phyloP scores from a whole-genome alignment of 2,797 vertebrate genomes.

The Esox masquinongy region DNA sequence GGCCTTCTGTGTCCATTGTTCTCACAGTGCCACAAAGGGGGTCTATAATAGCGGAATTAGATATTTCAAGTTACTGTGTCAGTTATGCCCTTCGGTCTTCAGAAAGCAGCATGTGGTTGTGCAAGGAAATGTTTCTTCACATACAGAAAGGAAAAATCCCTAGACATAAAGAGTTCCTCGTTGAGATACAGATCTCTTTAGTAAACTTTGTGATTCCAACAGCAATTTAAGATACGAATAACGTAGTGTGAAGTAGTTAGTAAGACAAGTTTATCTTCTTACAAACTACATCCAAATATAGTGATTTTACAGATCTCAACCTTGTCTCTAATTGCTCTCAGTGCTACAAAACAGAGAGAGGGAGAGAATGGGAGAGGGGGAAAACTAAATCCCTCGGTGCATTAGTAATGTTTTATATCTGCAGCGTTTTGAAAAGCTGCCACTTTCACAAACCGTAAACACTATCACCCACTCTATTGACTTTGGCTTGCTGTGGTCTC shows the following conservation, averaged over 20 bases:
- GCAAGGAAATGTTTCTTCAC: not conserved
- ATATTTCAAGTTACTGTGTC: conserved; percentile 20
- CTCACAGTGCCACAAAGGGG: conserved; percentile 17
- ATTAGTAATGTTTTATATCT: conserved; percentile 53
- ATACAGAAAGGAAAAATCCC: not conserved
- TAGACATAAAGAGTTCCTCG: not conserved
- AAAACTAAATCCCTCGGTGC: conserved; percentile 21
- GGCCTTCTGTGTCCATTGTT: conserved; percentile 22
- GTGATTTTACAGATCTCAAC: not conserved
- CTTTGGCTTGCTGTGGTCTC: conserved; percentile 47
- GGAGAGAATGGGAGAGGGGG: conserved; percentile 10
- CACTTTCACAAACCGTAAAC: conserved; percentile 44
- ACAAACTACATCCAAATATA: not conserved
- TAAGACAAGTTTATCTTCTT: not conserved
- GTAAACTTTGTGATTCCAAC: not conserved
- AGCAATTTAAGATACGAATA: not conserved
- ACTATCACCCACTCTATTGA: conserved; percentile 43
- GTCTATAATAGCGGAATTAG: conserved; percentile 23
- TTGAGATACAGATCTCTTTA: not conserved
- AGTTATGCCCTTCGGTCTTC: not conserved
- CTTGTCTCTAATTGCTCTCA: not conserved
- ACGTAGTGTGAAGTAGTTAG: not conserved
- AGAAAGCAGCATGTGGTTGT: not conserved
- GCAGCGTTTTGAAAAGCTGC: conserved; percentile 42
- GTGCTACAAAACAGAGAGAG: not conserved